phyloP scores from a whole-genome alignment of 2,888 invertebrate species.

The Cerastis rubricosa region DNA sequence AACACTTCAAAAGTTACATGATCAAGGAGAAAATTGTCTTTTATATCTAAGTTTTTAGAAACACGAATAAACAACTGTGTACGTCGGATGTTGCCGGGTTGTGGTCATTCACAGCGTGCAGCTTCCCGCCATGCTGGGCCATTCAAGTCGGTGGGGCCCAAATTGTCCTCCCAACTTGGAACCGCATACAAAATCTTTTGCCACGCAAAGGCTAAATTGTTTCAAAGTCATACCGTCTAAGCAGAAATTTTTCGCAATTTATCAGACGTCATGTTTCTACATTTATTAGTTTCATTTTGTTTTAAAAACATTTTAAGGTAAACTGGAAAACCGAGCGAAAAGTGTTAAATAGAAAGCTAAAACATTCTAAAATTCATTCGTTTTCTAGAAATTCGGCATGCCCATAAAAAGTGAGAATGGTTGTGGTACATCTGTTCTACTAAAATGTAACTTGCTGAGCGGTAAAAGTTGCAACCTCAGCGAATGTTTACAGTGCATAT shows the following conservation, averaged over 20 bases:
- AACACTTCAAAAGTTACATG: background rate
- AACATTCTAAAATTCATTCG: constrained; percentile 6
- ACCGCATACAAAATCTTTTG: constrained; percentile 77
- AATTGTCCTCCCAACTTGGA: constrained; percentile 66
- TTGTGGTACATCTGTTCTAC: background rate
- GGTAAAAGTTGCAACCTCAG: background rate
- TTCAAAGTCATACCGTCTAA: constrained; percentile 33
- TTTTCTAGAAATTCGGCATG: background rate
- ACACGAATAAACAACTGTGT: constrained; percentile 52
- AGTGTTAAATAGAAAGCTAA: constrained; percentile 18
- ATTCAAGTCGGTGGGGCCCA: constrained; percentile 73
- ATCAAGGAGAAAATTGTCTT: constrained; percentile 23
- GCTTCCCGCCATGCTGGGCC: constrained; percentile 51
- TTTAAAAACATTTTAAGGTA: background rate
- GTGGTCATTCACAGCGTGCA: constrained; percentile 58
- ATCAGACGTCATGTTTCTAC: constrained; percentile 17
- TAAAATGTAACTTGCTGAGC: background rate
- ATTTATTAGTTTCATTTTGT: constrained; percentile 38
- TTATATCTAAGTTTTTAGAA: constrained; percentile 45
- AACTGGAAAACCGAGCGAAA: background rate
- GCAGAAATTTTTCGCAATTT: constrained; percentile 36
- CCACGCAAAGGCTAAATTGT: constrained; percentile 57
- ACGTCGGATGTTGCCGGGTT: constrained; percentile 48
- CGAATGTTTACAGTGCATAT: constrained; percentile 9
- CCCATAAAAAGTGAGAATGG: background rate